Conservation (phyloP, 1,140 invertebrate genomes). For the Sipha flava region DNA sequence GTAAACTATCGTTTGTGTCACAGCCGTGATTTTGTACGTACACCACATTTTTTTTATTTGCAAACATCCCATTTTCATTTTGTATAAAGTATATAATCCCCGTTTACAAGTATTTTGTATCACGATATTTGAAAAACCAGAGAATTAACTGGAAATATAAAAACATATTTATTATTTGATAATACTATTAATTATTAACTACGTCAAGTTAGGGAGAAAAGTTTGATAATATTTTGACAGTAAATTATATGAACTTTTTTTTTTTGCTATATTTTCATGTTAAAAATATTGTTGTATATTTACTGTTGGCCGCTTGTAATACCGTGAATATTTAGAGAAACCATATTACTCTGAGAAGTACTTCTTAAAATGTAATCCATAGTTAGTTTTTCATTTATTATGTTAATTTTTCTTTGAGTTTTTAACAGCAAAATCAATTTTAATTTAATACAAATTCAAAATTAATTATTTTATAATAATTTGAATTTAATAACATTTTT, state of each 20-base stretch:
- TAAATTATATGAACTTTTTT: background rate
- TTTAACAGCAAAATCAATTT: background rate
- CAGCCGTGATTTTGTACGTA: background rate
- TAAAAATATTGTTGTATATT: background rate
- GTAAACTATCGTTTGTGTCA: background rate
- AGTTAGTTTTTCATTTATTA: background rate
- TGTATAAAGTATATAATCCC: background rate
- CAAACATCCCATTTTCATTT: background rate
- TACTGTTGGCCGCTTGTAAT: background rate
- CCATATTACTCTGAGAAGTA: too few species aligned
- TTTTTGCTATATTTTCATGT: background rate
- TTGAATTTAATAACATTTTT: too few species aligned
- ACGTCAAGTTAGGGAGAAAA: background rate
- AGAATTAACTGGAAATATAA: background rate
- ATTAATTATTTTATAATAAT: background rate
- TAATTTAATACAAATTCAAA: background rate
- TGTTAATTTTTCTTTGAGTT: background rate
- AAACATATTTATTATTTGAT: background rate
- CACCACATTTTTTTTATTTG: background rate
- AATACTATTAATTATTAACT: background rate
- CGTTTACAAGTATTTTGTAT: too few species aligned
- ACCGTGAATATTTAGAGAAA: too few species aligned
- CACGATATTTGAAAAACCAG: too few species aligned
- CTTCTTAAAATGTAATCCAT: too few species aligned
- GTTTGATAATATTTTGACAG: background rate